Base-by-base conservation (phyloP, 2,888 invertebrate genomes). In the Euphydryas editha region DNA sequence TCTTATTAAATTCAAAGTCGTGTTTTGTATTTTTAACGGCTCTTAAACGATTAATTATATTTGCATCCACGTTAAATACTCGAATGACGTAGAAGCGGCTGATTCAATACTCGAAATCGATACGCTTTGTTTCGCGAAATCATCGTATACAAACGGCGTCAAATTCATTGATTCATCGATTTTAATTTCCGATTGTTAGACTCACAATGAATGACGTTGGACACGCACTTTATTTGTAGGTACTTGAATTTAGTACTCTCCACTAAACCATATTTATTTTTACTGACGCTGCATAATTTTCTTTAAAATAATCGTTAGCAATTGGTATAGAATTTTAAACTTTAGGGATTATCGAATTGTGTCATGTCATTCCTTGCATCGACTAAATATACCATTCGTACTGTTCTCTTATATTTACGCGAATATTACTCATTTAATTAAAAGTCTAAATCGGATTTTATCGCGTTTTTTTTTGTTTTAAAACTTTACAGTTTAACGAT, bases 21-120 rank as follows among this genome's bases (percentile, higher is more conserved):
- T 44, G 39, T 39, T 44, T 44, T 44, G 1, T 44, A 21, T 47
- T 20, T 47, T 47, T 46, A 47, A 20, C 13, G 5, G 15, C 13
- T n/a, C 4, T 54, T 36, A 36, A 17, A 36, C 36, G 15, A 0
- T 54, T 8, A 4, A 5, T 21, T 36, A 36, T 54, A n/a, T 44
- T 7, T 54, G 30, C 51, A 11, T 59, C n/a, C 24, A 20, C 30
- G 44, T 57, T 42, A 44, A 21, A 49, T 49, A 13, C 15, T 21
- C 18, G 15, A 49, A 24, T 58, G 58, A 64, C 63, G 51, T 64
- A 54, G 30, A 11, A 58, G 58, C 10, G 21, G 49, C 62, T 70
- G 70, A 72, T 65, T 72, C 71, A 65, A 71, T 62, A 63, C 18
- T 68, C 68, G 57, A 64, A 67, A 61, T 60, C 51, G 57, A 54